Conservation (phyloP, 2,113 vertebrate species). For the Sceloporus undulatus region DNA sequence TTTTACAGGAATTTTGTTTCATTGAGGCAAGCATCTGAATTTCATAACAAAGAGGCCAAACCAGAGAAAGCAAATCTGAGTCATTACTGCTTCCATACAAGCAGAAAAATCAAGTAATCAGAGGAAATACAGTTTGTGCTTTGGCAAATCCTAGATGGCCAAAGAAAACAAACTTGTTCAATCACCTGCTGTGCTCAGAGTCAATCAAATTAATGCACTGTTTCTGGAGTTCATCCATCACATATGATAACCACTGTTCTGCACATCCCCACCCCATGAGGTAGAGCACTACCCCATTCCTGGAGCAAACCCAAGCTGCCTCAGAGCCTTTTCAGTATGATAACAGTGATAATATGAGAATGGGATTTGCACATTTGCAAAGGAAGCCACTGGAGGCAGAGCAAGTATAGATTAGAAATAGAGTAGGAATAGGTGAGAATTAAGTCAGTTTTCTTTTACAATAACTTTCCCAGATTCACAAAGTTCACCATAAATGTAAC, state of each 20-base stretch:
- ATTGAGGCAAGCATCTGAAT: background rate
- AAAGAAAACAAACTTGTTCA: background rate
- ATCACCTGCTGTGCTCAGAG: background rate
- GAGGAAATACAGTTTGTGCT: background rate
- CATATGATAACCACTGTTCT: background rate
- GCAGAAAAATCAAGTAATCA: background rate
- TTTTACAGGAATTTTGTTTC: background rate
- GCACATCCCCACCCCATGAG: background rate
- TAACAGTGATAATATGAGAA: background rate
- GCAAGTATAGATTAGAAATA: background rate
- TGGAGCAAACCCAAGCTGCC: background rate
- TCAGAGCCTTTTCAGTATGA: background rate
- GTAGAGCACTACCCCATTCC: background rate
- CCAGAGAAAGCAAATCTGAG: background rate
- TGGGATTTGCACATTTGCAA: background rate
- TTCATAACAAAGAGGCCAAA: background rate
- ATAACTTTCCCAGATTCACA: background rate
- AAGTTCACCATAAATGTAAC: background rate
- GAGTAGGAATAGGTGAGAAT: background rate
- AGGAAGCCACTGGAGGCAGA: background rate
- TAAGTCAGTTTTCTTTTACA: too few species aligned
- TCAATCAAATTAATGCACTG: slow-evolving; percentile 15
- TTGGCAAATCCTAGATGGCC: background rate
- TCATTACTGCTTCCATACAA: background rate
- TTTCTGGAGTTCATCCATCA: slow-evolving; percentile 7